Evolutionary conservation across 2,797 vertebrate species (phyloP), one percentile per base, ranked within the genome.

Genomic region (Neoniphon sammara): DNA sequence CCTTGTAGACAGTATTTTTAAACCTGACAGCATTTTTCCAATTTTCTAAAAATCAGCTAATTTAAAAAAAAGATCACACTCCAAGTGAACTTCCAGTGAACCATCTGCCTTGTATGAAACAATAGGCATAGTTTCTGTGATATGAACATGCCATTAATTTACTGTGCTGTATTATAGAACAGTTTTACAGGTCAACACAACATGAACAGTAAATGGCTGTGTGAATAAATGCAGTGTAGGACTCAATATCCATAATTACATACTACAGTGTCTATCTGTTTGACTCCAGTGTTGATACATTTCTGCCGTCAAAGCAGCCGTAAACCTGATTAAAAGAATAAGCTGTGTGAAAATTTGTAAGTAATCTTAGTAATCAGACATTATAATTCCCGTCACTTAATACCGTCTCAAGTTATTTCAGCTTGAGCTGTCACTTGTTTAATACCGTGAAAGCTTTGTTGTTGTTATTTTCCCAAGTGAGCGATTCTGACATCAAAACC

Each of bases 351-450:
- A 64, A 67, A 42, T 42, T 2, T 17, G 21, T 70, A 61, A 52
- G 66, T 64, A 72, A 81, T 55, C 74, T 70, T 61, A 56, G 66
- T 64, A 72, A 81, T 55, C 74, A 42, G 12, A 42, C 12, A 12
- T 39, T 39, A 39, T 39, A 42, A 42, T 14, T 42, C 39, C 39
- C 63, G 31, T 58, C 75, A 59, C 53, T 66, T 79, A 10, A 62
- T 63, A 60, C 63, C n/a, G 34, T 66, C 63, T 69, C 46, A 50
- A 42, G 2, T 42, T 42, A 42, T 50, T 8, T 21, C 7, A 46
- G 42, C 42, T 57, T 52, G 30, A 85, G 85, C 82, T 78, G 58
- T 62, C 78, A 84, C 30, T 63, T 72, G 4, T 54, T 27, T 25
- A 42, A 79, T 75, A 69, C 58, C n/a, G 12, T 25, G 44, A 75